Percentiles rank a stretch among this genome's conserved stretches.
phyloP scores from a whole-genome alignment of 2,797 vertebrate species.

The Anniella stebbinsi region DNA sequence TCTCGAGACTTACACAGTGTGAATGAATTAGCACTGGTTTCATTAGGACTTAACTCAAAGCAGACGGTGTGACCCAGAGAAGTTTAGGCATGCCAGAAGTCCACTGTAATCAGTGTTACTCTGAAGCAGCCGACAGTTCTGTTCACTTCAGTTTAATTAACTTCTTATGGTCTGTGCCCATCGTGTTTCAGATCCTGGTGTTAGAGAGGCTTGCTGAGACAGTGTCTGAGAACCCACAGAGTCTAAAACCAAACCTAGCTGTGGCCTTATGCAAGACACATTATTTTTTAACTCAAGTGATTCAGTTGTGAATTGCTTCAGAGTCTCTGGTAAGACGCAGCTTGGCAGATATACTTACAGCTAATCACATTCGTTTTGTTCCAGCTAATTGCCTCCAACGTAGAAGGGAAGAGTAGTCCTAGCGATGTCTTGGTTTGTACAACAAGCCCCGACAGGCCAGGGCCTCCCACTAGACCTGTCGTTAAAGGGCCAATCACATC shows the following conservation, averaged over 20 bases:
- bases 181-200: too few relatives aligned
- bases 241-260: background rate
- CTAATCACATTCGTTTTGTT: slow-evolving; percentile 50
- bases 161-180: background rate
- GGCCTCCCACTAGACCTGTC: slow-evolving; percentile 88
- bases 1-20: background rate
- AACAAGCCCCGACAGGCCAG: slow-evolving; percentile 95
- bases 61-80: too few relatives aligned
- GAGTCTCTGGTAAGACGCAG: background rate
- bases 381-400: slow-evolving; percentile 93
- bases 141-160: background rate
- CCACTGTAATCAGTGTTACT: background rate
- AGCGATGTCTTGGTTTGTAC: slow-evolving; percentile 95
- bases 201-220: background rate
- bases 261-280: background rate
- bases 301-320: background rate
- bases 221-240: background rate
- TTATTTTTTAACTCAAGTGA: background rate
- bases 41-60: background rate
- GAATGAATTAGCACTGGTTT: background rate
- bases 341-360: background rate
- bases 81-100: background rate
- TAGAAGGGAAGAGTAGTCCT: slow-evolving; percentile 94
- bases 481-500: slow-evolving; percentile 84
- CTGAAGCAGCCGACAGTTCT: background rate